These are phyloP conservation scores for Gymnoscopelus braueri DNA, from an alignment of 2,797 vertebrate species.

Conservation along the genomic window DNA sequence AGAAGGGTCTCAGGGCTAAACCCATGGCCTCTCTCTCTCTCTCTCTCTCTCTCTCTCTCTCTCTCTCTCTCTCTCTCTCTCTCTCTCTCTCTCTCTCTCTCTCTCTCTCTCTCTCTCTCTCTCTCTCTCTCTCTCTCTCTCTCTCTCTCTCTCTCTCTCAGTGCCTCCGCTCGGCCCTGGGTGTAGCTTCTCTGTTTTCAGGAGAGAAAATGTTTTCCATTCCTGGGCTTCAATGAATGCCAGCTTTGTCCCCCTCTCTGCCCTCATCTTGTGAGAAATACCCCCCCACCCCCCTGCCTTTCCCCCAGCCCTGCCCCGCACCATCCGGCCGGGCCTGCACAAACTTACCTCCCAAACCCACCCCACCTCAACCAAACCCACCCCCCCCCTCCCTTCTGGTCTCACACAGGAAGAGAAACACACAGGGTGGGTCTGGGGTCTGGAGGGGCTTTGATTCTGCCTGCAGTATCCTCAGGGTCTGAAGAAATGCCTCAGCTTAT, in stretches of 20 bases:
- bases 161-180: conserved; percentile 52
- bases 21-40: no score
- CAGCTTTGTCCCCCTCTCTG: conserved; percentile 85
- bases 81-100: no score
- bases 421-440: conserved; percentile 63
- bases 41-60: no score
- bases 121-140: no score
- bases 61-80: no score
- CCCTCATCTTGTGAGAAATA: conserved; percentile 83
- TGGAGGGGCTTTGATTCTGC: conserved; percentile 77
- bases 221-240: conserved; percentile 86
- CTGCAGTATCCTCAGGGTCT: conserved; percentile 65
- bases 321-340: conserved; percentile 64
- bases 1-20: no score
- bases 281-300: conserved; percentile 69
- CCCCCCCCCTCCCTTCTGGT: conserved; percentile 25
- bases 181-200: conserved; percentile 82
- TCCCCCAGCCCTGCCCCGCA: no score
- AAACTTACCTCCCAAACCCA: conserved; percentile 78
- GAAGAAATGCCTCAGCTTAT: conserved; percentile 48
- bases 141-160: no score
- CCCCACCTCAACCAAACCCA: conserved; percentile 50
- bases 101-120: no score
- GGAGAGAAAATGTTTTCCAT: conserved; percentile 85
- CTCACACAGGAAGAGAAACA: conserved; percentile 81